Conservation (phyloP, 2,113 vertebrate genomes). For the Corydoras sp. region DNA sequence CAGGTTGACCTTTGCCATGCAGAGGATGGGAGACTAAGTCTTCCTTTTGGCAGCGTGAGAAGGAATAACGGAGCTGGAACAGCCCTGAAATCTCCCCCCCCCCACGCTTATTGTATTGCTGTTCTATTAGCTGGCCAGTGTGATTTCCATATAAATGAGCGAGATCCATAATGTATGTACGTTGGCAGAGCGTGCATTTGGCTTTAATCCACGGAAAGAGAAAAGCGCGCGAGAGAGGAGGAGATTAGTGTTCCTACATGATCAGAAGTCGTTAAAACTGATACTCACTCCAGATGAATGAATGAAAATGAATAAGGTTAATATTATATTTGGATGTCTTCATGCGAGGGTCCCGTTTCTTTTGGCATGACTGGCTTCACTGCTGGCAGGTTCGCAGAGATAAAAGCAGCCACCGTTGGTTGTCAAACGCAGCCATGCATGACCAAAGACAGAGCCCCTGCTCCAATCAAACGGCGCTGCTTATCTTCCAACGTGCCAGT, state of each 20-base stretch:
- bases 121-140: conserved; percentile 44
- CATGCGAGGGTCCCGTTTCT: not conserved
- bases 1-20: conserved; percentile 55
- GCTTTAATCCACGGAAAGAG: conserved; percentile 31
- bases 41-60: conserved; percentile 27
- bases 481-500: conserved; percentile 53
- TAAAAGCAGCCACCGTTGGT: conserved; percentile 48
- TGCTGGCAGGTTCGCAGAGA: conserved; percentile 32
- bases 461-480: conserved; percentile 50
- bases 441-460: conserved; percentile 47
- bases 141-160: conserved; percentile 61
- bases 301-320: no score
- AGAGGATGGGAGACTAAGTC: conserved; percentile 46
- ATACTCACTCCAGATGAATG: not conserved
- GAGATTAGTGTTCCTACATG: not conserved
- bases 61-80: not conserved
- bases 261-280: not conserved
- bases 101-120: conserved; percentile 39
- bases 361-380: conserved; percentile 22
- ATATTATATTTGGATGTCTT: no score
- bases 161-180: conserved; percentile 48
- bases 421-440: conserved; percentile 54
- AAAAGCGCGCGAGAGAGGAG: conserved; percentile 9
- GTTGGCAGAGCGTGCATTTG: conserved; percentile 34
- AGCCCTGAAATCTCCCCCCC: not conserved